Evolutionary conservation across 1,140 invertebrate genomes (phyloP).

Genomic region (Hyles vespertilio): DNA sequence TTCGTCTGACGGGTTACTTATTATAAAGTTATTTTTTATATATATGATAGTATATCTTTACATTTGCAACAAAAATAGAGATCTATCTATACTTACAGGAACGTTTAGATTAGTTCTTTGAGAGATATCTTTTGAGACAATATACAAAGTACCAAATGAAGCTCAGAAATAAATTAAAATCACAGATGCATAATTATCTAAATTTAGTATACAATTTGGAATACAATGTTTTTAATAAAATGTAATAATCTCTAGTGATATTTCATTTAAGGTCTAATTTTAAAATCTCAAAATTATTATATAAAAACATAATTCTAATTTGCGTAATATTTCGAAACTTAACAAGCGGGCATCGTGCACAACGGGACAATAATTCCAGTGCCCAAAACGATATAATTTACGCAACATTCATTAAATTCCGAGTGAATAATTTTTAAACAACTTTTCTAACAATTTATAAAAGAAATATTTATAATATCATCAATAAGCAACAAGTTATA

Average conservation of each 20-base stretch:
- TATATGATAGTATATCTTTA: constrained; percentile 29
- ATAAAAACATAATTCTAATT: constrained; percentile 41
- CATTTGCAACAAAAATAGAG: constrained; percentile 68
- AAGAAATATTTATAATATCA: constrained; percentile 67
- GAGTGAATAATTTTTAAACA: constrained; percentile 52
- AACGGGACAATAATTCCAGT: constrained; percentile 21
- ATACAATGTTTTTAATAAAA: constrained; percentile 26
- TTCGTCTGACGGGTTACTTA: background rate
- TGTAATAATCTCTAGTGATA: constrained; percentile 27
- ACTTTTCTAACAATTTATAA: constrained; percentile 70
- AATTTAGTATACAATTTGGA: constrained; percentile 55
- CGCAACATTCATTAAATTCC: constrained; percentile 54
- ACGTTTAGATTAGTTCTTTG: constrained; percentile 68
- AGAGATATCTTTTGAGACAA: constrained; percentile 40
- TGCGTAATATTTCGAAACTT: constrained; percentile 66
- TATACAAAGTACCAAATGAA: constrained; percentile 37
- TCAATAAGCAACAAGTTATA: constrained; percentile 75
- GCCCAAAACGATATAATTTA: constrained; percentile 57
- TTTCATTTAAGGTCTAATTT: constrained; percentile 42
- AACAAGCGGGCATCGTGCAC: constrained; percentile 39
- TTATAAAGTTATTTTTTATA: constrained; percentile 1
- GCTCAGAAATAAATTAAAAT: constrained; percentile 69
- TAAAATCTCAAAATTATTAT: constrained; percentile 52
- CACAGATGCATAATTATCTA: constrained; percentile 60
- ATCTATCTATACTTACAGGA: constrained; percentile 73